Evolutionary conservation across 2,888 invertebrate genomes (phyloP).

Genomic region (Odontocolon sp.): DNA sequence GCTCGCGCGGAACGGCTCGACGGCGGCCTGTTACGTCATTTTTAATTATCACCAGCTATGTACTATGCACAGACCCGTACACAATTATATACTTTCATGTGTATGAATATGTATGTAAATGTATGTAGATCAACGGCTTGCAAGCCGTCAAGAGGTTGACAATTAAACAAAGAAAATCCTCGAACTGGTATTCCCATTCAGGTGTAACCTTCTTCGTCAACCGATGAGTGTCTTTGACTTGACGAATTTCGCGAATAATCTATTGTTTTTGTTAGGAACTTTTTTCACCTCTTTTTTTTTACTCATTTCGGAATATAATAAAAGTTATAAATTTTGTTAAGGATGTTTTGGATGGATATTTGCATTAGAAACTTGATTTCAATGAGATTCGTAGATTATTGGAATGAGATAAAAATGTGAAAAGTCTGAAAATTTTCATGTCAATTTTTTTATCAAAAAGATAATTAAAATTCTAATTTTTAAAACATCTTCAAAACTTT

Average conservation of each 20-base stretch:
- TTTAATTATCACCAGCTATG: constrained; percentile 57
- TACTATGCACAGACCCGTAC: background rate
- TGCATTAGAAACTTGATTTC: too few relatives aligned
- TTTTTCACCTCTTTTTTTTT: too few relatives aligned
- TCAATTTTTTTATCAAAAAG: too few relatives aligned
- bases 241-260: background rate
- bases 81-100: background rate
- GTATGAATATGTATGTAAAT: background rate
- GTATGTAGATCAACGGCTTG: background rate
- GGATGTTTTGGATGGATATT: too few relatives aligned
- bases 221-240: background rate
- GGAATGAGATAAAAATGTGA: too few relatives aligned
- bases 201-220: background rate
- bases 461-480: too few relatives aligned
- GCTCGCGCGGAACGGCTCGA: constrained; percentile 51
- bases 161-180: constrained; percentile 18
- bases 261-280: too few relatives aligned
- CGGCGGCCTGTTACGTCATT: constrained; percentile 60
- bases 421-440: too few relatives aligned
- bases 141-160: background rate
- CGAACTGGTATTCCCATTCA: constrained; percentile 23
- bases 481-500: too few relatives aligned
- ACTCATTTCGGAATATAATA: too few relatives aligned
- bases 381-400: too few relatives aligned
- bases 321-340: too few relatives aligned